Evolutionary conservation across 2,797 vertebrate species (phyloP).

Genomic region (Loris lydekkerianus): DNA sequence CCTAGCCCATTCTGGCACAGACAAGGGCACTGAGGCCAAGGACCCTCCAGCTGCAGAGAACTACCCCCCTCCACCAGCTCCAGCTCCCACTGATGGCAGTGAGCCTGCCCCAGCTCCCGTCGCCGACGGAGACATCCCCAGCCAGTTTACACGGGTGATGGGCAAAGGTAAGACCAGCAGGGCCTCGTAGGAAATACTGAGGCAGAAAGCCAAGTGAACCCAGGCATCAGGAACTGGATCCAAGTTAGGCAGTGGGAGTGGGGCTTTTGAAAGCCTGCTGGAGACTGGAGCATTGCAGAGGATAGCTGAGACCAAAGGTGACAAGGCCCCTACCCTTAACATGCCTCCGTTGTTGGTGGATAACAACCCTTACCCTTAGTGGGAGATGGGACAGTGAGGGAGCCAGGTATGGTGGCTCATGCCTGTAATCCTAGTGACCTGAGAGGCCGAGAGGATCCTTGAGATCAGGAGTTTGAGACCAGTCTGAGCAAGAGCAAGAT

Average conservation of each 20-base stretch:
- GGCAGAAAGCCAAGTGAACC: neutral
- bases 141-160: slow-evolving; percentile 98
- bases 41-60: slow-evolving; percentile 89
- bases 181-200: neutral
- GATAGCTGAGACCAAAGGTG: neutral
- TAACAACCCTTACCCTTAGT: neutral
- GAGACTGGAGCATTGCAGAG: neutral
- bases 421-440: too few species aligned
- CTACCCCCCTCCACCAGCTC: slow-evolving; percentile 91
- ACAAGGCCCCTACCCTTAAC: neutral
- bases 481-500: too few species aligned
- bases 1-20: slow-evolving; percentile 80
- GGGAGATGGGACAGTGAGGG: neutral
- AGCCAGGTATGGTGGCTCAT: too few species aligned
- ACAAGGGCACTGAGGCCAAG: slow-evolving; percentile 91
- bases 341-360: neutral
- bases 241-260: neutral
- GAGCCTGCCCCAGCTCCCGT: slow-evolving; percentile 94
- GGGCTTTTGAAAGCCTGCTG: neutral
- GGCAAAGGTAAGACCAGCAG: slow-evolving; percentile 93
- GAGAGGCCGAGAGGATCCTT: too few species aligned
- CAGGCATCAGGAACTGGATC: neutral
- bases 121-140: slow-evolving; percentile 96
- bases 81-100: slow-evolving; percentile 90
- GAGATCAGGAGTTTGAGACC: too few species aligned